Conservation (phyloP, 2,888 invertebrate genomes). For the Loripinus fragilis region DNA sequence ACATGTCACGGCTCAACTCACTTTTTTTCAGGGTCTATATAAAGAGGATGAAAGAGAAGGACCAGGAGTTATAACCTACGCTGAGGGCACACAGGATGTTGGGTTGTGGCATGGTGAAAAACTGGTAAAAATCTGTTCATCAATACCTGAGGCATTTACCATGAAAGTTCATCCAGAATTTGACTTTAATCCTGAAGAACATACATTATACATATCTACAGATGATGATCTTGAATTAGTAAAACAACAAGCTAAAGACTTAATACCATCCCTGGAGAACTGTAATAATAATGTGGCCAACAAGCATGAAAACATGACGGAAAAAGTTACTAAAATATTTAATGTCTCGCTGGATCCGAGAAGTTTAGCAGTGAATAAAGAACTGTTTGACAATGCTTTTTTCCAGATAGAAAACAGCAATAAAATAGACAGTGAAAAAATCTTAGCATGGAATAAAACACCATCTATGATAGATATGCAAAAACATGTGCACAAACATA, state of each 20-base stretch:
- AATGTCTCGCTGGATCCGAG: slow-evolving; percentile 75
- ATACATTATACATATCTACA: slow-evolving; percentile 64
- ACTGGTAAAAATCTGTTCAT: slow-evolving; percentile 77
- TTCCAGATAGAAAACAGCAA: slow-evolving; percentile 61
- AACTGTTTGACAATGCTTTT: slow-evolving; percentile 78
- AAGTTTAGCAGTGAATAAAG: slow-evolving; percentile 79
- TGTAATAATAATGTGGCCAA: slow-evolving; percentile 52
- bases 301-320: slow-evolving; percentile 55
- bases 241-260: background rate
- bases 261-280: background rate
- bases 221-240: slow-evolving; percentile 27
- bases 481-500: slow-evolving; percentile 77
- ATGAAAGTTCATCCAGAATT: slow-evolving; percentile 78
- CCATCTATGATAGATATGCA: slow-evolving; percentile 78
- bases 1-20: too few relatives aligned
- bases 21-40: slow-evolving; percentile 80
- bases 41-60: slow-evolving; percentile 81
- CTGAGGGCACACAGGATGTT: slow-evolving; percentile 80
- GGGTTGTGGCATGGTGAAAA: slow-evolving; percentile 82
- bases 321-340: slow-evolving; percentile 70
- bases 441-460: slow-evolving; percentile 78
- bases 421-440: slow-evolving; percentile 53
- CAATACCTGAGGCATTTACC: slow-evolving; percentile 75
- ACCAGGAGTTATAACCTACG: slow-evolving; percentile 81
- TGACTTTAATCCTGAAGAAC: slow-evolving; percentile 75